phyloP scores from a whole-genome alignment of 2,888 invertebrate species.

The Catocala sponsa region DNA sequence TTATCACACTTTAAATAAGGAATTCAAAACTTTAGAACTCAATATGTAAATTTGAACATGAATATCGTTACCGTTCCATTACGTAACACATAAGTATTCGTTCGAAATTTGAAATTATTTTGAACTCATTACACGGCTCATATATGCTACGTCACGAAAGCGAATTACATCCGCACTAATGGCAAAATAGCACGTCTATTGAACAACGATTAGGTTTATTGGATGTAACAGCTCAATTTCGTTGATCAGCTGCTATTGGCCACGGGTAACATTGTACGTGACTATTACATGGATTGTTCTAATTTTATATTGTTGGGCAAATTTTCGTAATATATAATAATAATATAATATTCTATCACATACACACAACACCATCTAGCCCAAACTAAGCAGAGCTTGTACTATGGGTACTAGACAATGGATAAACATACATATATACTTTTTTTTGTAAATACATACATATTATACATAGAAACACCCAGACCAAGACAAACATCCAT shows the following conservation, averaged over 20 bases:
- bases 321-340: too few relatives aligned
- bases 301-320: too few relatives aligned
- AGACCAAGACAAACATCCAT: too few relatives aligned
- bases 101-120: slow-evolving; percentile 37
- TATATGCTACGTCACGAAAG: slow-evolving; percentile 24
- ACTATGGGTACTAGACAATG: too few relatives aligned
- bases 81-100: slow-evolving; percentile 24
- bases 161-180: slow-evolving; percentile 9
- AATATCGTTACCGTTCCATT: slow-evolving; percentile 38
- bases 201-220: slow-evolving; percentile 13
- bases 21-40: slow-evolving; percentile 31
- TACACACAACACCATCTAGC: too few relatives aligned
- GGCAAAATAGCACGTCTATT: slow-evolving; percentile 9
- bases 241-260: background rate
- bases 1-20: slow-evolving; percentile 5
- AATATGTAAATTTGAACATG: slow-evolving; percentile 40
- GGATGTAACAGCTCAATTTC: slow-evolving; percentile 5
- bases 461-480: too few relatives aligned
- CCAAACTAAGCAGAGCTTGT: too few relatives aligned
- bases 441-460: too few relatives aligned
- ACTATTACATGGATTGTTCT: too few relatives aligned
- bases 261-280: background rate
- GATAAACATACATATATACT: too few relatives aligned
- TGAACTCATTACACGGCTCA: slow-evolving; percentile 29
- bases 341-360: too few relatives aligned